These are phyloP conservation scores for human DNA, from an alignment of 2,113 vertebrate species.

Conservation along the genomic window DNA sequence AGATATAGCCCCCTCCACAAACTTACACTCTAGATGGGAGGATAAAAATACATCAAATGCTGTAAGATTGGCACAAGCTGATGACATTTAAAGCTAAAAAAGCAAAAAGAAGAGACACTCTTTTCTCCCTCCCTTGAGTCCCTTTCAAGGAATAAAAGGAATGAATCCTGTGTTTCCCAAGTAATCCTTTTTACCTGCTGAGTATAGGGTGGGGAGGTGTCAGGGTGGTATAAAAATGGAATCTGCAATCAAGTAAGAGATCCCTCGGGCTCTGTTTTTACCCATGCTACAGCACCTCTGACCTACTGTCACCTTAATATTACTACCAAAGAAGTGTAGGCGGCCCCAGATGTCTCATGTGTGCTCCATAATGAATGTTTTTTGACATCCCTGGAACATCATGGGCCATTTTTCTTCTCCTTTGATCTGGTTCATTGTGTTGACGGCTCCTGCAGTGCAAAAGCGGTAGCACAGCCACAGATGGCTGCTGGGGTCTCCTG, in stretches of 20 bases:
- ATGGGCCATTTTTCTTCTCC: background rate
- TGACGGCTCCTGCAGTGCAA: background rate
- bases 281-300: background rate
- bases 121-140: background rate
- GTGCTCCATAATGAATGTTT: background rate
- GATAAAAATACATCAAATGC: background rate
- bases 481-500: background rate
- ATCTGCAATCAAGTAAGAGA: background rate
- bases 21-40: background rate
- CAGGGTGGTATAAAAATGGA: background rate
- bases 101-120: background rate
- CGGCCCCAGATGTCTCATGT: background rate
- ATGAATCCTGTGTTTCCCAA: background rate
- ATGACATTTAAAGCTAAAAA: background rate
- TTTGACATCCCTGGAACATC: background rate
- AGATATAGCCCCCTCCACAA: background rate
- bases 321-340: background rate
- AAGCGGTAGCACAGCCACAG: background rate
- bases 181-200: background rate
- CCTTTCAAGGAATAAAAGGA: background rate
- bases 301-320: background rate
- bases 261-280: background rate
- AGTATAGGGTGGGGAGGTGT: background rate
- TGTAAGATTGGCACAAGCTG: background rate
- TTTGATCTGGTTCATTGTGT: background rate